phyloP scores from a whole-genome alignment of 2,888 invertebrate genomes.

The Deroplatys truncata region DNA sequence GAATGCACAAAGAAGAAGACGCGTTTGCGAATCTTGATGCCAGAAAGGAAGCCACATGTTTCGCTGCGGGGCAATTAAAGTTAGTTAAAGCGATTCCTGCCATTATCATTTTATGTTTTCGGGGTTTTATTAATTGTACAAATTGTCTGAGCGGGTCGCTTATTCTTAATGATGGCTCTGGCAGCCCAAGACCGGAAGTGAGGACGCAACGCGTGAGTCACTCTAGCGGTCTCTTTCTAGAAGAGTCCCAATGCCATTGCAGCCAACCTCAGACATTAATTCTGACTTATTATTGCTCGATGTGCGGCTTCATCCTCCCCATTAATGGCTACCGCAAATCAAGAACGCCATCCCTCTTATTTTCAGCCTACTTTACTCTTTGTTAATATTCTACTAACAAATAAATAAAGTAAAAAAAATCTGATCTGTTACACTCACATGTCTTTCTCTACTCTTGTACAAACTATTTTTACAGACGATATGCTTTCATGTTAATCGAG shows the following conservation, averaged over 20 bases:
- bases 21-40: neutral
- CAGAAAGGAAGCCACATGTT: neutral
- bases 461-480: too few species aligned
- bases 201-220: neutral
- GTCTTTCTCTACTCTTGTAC: too few species aligned
- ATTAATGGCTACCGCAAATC: neutral
- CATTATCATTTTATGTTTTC: neutral
- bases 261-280: neutral
- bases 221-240: neutral
- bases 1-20: too few species aligned
- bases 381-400: too few species aligned
- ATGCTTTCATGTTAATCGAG: too few species aligned
- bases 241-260: neutral
- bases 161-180: neutral
- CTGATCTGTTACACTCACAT: too few species aligned
- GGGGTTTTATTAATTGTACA: neutral
- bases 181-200: neutral
- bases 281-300: neutral
- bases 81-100: neutral
- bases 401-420: too few species aligned
- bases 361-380: neutral
- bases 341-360: neutral
- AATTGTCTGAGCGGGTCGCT: neutral
- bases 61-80: neutral
- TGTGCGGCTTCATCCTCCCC: neutral